Evolutionary conservation across 53 echinoderm and acorn worm genomes (phyloP), one percentile per base, ranked within the genome.

Genomic region (Arbacia lixula): DNA sequence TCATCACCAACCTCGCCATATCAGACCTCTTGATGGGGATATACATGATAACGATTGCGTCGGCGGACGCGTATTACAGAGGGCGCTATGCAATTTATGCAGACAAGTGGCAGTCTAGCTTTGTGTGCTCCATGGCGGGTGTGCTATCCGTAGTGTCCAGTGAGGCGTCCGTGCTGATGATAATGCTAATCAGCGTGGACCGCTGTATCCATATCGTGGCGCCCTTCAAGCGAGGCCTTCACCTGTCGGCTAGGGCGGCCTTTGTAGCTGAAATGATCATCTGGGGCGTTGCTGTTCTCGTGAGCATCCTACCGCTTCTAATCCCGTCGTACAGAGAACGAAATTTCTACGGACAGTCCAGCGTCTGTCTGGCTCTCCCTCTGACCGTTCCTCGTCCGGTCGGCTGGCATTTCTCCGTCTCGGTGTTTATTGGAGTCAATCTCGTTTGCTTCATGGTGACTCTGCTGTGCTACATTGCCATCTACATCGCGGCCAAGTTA

Each of bases 371-470:
- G 37, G 93, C 96, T 6, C 68, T 96, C 43, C 96, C 93, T 6
- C 66, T 96, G 33, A 93, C 96, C 3, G 71, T 73, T 37, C 83
- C 89, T 6, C 83, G 74, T 42, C 91, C 89, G 27, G 88, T 88
- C 4, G 96, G 96, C 57, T 96, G 96, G 96, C 87, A 91, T 68
- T 96, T 91, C 76, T 93, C 96, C 5, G 82, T 96, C 8, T 85
- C 91, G 5, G 31, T 96, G 29, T 96, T 96, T 60, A 85, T 96
- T 1, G 96, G 91, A 20, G 85, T 91, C 58, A 96, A 96, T 51
- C 75, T 96, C 22, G 74, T 89, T 12, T 72, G 85, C 33, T 96
- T 96, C 32, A 46, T 88, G n/a, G 56, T 91, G 25, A 96, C 94
- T 41, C 87, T 93, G 41, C 43, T 93, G 21, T 91, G 96, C 57